Evolutionary conservation across 2,113 vertebrate genomes (phyloP).

Genomic region (Eonycteris spelaea): DNA sequence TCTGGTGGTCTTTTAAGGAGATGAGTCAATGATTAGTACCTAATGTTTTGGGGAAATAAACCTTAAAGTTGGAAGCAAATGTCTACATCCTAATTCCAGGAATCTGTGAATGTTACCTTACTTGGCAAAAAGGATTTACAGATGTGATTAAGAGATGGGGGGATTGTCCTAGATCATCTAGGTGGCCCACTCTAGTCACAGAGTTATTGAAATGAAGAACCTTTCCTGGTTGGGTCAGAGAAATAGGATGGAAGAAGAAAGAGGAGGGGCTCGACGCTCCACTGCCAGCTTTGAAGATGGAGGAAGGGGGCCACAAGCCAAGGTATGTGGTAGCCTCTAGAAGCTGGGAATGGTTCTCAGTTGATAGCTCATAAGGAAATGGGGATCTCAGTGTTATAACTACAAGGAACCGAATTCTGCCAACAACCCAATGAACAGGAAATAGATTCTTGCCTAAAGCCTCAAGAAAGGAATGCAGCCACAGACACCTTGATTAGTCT

Average conservation of each 20-base stretch:
- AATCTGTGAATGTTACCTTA: neutral
- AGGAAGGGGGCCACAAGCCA: neutral
- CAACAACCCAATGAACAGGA: neutral
- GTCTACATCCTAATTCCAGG: neutral
- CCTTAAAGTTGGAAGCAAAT: neutral
- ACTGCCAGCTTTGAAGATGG: neutral
- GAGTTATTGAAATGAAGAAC: neutral
- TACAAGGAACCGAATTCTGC: neutral
- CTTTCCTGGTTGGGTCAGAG: neutral
- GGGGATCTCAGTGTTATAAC: neutral
- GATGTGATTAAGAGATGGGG: neutral
- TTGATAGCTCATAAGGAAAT: neutral
- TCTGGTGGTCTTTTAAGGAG: neutral
- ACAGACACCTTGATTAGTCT: neutral
- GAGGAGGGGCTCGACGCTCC: neutral
- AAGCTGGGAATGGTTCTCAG: neutral
- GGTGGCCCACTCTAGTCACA: neutral
- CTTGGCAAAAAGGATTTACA: neutral
- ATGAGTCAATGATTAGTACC: neutral
- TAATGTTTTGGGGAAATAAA: neutral
- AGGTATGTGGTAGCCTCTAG: neutral
- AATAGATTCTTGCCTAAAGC: neutral
- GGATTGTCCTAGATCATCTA: neutral
- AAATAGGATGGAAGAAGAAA: neutral
- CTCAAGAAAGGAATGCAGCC: neutral